phyloP scores from a whole-genome alignment of 2,888 invertebrate species.

The Caenorhabditis afra region DNA sequence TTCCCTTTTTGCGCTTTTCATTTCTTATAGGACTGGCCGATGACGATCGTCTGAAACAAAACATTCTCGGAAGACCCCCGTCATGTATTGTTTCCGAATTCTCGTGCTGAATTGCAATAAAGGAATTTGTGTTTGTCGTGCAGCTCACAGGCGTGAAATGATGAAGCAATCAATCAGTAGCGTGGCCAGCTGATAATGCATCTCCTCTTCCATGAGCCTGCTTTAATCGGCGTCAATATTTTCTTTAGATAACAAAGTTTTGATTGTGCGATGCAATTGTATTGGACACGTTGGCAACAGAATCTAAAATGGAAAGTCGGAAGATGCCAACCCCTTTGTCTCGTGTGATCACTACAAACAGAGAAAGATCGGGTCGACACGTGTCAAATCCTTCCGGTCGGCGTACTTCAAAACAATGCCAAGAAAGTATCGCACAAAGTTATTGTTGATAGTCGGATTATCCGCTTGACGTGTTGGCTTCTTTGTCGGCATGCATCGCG shows the following conservation, averaged over 20 bases:
- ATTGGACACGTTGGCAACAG: neutral
- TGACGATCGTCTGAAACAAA: constrained; percentile 41
- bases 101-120: neutral
- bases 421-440: constrained; percentile 31
- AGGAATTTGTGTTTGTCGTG: constrained; percentile 18
- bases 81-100: neutral
- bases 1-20: constrained; percentile 44
- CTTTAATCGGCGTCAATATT: constrained; percentile 55
- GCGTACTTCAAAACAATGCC: constrained; percentile 34
- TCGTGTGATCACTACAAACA: constrained; percentile 5
- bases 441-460: constrained; percentile 58
- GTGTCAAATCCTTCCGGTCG: constrained; percentile 48
- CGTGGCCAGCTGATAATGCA: constrained; percentile 38
- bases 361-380: constrained; percentile 6
- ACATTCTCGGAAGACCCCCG: constrained; percentile 28
- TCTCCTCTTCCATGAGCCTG: constrained; percentile 28
- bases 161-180: constrained; percentile 55
- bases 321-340: no score
- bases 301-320: no score
- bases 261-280: constrained; percentile 28
- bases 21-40: constrained; percentile 37
- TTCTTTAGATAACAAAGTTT: constrained; percentile 54
- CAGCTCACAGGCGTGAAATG: constrained; percentile 48
- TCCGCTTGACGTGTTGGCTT: constrained; percentile 52
- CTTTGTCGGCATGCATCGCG: constrained; percentile 52